These are phyloP conservation scores for Pterophyllum scalare DNA, from an alignment of 2,113 vertebrate species.

Conservation along the genomic window DNA sequence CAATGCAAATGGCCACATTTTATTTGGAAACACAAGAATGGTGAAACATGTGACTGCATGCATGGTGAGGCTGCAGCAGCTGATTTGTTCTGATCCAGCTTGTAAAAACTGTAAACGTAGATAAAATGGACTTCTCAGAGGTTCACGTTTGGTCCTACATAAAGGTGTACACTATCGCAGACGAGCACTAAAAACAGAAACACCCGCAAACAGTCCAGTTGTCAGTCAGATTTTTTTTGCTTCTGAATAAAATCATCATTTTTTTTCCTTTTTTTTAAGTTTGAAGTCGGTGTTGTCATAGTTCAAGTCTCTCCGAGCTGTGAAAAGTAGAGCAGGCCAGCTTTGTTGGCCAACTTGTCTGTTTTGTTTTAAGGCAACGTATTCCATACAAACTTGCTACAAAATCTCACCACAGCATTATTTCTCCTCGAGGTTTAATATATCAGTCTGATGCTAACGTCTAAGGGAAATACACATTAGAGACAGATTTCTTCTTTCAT, in stretches of 20 bases:
- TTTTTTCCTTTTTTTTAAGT: accelerated
- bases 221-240: background rate
- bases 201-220: slow-evolving; percentile 4
- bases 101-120: background rate
- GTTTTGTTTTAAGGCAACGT: slow-evolving; percentile 40
- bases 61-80: background rate
- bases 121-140: background rate
- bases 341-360: background rate
- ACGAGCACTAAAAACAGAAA: slow-evolving; percentile 11
- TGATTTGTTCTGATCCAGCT: background rate
- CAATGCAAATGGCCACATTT: background rate
- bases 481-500: background rate
- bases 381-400: background rate
- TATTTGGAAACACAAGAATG: background rate
- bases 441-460: background rate
- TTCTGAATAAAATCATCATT: background rate
- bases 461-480: background rate
- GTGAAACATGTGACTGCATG: background rate
- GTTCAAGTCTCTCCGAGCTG: background rate
- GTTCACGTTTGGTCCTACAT: background rate
- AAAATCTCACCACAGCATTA: background rate
- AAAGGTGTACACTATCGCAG: background rate
- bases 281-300: background rate
- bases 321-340: background rate
- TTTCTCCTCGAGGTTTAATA: background rate